phyloP scores from a whole-genome alignment of 2,113 vertebrate species.

The Hirundichthys speculiger region DNA sequence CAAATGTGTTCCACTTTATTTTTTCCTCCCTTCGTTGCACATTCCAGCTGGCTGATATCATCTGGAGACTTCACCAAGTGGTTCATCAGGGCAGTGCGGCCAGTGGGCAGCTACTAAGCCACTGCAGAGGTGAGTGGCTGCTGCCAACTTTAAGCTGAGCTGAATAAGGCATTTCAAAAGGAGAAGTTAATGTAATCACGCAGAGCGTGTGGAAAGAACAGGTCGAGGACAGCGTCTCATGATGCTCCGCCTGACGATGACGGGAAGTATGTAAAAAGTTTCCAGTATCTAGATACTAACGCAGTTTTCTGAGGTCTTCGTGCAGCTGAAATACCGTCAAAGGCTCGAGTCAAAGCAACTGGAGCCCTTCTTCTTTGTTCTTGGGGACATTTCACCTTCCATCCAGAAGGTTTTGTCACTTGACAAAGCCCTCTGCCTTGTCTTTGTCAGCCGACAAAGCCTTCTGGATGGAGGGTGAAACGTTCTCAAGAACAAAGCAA shows the following conservation, averaged over 20 bases:
- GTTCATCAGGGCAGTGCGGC: slow-evolving; percentile 35
- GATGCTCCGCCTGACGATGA: slow-evolving; percentile 4
- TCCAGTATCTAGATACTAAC: not conserved
- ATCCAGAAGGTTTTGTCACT: too few relatives aligned
- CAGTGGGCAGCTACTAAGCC: slow-evolving; percentile 56
- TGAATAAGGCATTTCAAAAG: slow-evolving; percentile 64
- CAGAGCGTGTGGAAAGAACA: slow-evolving; percentile 35
- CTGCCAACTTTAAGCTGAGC: slow-evolving; percentile 62
- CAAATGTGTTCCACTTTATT: slow-evolving; percentile 25
- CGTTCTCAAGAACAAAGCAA: too few relatives aligned
- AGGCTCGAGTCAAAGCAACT: too few relatives aligned
- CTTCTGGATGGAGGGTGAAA: too few relatives aligned
- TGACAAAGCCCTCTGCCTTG: too few relatives aligned
- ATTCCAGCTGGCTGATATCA: slow-evolving; percentile 80
- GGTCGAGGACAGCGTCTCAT: slow-evolving; percentile 37
- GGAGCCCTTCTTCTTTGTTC: too few relatives aligned
- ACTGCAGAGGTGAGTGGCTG: slow-evolving; percentile 56
- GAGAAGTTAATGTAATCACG: slow-evolving; percentile 58
- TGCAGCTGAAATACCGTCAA: too few relatives aligned
- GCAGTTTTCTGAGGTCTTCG: too few relatives aligned
- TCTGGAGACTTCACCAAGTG: slow-evolving; percentile 59
- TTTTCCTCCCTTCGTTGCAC: slow-evolving; percentile 73
- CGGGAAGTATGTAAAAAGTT: slow-evolving; percentile 2
- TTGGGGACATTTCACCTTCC: too few relatives aligned
- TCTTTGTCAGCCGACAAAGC: too few relatives aligned